These are phyloP conservation scores for Irena cyanogastra DNA, from an alignment of 2,113 vertebrate species.

Conservation along the genomic window DNA sequence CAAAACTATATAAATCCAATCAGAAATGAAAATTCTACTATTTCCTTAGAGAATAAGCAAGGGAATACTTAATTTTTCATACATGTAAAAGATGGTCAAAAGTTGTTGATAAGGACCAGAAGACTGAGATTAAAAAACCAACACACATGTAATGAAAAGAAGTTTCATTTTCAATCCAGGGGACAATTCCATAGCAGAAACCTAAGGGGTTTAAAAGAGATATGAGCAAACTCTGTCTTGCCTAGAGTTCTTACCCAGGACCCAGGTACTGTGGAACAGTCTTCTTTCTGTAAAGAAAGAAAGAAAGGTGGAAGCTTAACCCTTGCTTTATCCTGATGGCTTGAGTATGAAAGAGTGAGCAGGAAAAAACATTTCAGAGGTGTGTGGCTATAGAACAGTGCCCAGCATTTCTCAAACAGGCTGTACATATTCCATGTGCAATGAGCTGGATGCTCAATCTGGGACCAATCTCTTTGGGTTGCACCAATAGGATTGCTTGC, in stretches of 20 bases:
- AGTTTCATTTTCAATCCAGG: not conserved
- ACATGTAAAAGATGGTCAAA: not conserved
- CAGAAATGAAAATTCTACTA: not conserved
- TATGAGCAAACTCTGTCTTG: slow-evolving; percentile 36
- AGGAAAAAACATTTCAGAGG: not conserved
- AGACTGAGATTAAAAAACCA: not conserved
- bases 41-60: not conserved
- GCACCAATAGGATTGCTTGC: not conserved
- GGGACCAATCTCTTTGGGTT: not conserved
- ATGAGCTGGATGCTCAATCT: not conserved
- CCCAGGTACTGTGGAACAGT: slow-evolving; percentile 47
- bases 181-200: slow-evolving; percentile 42
- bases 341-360: not conserved
- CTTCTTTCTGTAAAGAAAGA: slow-evolving; percentile 67
- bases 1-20: not conserved
- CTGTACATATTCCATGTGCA: not conserved
- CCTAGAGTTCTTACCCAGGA: slow-evolving; percentile 59
- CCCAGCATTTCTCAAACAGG: not conserved
- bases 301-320: slow-evolving; percentile 63
- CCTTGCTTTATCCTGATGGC: slow-evolving; percentile 20
- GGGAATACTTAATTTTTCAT: not conserved
- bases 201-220: slow-evolving; percentile 1
- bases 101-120: not conserved
- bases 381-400: not conserved
- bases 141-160: not conserved